phyloP scores from a whole-genome alignment of 2,797 vertebrate species.

The Eupleurogrammus muticus region DNA sequence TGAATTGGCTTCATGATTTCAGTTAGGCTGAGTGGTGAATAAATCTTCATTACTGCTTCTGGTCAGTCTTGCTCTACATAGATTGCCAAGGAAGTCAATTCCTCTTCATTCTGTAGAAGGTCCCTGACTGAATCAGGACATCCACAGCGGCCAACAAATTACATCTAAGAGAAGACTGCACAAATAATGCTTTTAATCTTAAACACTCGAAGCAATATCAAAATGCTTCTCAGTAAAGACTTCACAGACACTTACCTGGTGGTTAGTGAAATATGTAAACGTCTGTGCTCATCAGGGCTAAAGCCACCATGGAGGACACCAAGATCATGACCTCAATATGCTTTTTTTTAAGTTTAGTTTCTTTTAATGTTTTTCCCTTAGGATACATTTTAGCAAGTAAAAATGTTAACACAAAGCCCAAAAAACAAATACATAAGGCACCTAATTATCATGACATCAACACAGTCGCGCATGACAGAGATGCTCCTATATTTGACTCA shows the following conservation, averaged over 20 bases:
- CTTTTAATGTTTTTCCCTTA: too few species aligned
- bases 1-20: slow-evolving; percentile 75
- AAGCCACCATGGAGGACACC: too few species aligned
- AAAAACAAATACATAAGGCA: too few species aligned
- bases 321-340: too few species aligned
- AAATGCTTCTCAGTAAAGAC: slow-evolving; percentile 3
- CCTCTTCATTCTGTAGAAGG: slow-evolving; percentile 73
- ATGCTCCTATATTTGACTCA: too few species aligned
- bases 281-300: neutral
- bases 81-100: slow-evolving; percentile 74
- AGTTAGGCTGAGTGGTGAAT: slow-evolving; percentile 79
- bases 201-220: slow-evolving; percentile 12
- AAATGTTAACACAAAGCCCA: too few species aligned
- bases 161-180: slow-evolving; percentile 40
- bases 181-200: slow-evolving; percentile 46
- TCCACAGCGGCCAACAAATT: slow-evolving; percentile 66
- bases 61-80: slow-evolving; percentile 77
- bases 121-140: slow-evolving; percentile 76
- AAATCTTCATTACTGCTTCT: slow-evolving; percentile 84
- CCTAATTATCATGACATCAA: too few species aligned
- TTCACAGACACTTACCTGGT: slow-evolving; percentile 15
- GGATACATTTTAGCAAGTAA: too few species aligned
- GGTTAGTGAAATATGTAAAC: slow-evolving; percentile 5
- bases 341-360: too few species aligned
- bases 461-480: too few species aligned